Conservation (phyloP, 2,888 invertebrate species). For the Pollenia amentaria region DNA sequence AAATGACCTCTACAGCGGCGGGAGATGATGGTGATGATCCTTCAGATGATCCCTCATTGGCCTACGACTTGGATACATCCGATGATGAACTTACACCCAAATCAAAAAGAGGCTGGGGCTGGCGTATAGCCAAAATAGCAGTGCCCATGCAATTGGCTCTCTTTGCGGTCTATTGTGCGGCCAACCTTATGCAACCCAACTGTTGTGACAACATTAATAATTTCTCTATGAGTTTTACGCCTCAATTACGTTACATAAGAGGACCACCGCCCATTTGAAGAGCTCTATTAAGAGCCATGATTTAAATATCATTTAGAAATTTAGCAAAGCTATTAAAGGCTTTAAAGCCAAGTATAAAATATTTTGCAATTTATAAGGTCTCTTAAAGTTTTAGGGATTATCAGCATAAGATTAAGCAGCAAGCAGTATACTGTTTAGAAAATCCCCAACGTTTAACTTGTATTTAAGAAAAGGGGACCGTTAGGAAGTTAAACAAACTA, state of each 20-base stretch:
- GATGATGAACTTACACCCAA: constrained; percentile 75
- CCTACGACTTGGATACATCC: constrained; percentile 76
- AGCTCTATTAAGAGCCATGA: constrained; percentile 42
- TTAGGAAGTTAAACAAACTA: constrained; percentile 37
- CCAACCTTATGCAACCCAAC: constrained; percentile 89
- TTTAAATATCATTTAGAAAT: constrained; percentile 42
- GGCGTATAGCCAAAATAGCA: constrained; percentile 89
- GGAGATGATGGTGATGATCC: constrained; percentile 78
- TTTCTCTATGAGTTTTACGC: constrained; percentile 89
- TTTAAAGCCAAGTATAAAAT: constrained; percentile 42
- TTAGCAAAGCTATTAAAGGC: constrained; percentile 55
- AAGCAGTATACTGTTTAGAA: constrained; percentile 24
- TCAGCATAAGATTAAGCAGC: constrained; percentile 47
- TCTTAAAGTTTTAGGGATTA: constrained; percentile 66
- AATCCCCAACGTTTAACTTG: constrained; percentile 19
- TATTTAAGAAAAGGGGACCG: constrained; percentile 5
- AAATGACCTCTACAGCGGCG: constrained; percentile 68
- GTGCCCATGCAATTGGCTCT: constrained; percentile 90
- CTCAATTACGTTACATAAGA: constrained; percentile 90
- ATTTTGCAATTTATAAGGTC: constrained; percentile 70
- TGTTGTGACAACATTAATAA: constrained; percentile 91
- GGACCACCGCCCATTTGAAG: constrained; percentile 91
- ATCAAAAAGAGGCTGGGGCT: constrained; percentile 85
- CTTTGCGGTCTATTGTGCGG: constrained; percentile 89
- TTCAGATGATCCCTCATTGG: constrained; percentile 80